phyloP scores from a whole-genome alignment of 2,888 invertebrate species.

The Apodemia hepburni region DNA sequence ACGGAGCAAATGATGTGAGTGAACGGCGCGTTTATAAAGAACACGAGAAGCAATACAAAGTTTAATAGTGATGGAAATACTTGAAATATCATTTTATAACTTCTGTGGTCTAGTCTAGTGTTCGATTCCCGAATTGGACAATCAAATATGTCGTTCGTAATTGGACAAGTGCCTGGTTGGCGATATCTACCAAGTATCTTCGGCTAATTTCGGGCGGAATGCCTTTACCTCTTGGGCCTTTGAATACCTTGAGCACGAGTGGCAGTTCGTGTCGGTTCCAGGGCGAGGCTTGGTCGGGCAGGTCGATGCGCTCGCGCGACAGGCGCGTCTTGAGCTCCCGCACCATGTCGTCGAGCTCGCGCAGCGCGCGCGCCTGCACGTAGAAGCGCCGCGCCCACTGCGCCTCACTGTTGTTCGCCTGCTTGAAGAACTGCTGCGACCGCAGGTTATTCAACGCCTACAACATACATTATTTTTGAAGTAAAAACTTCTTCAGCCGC shows the following conservation, averaged over 20 bases:
- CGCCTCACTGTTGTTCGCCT: constrained; percentile 61
- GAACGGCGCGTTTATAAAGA: too few relatives aligned
- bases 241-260: constrained; percentile 61
- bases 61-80: constrained; percentile 28
- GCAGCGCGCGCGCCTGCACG: constrained; percentile 85
- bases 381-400: constrained; percentile 86
- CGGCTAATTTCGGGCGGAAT: too few relatives aligned
- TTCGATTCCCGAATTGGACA: too few relatives aligned
- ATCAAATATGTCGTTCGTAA: too few relatives aligned
- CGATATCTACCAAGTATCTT: too few relatives aligned
- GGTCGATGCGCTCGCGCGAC: constrained; percentile 78
- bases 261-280: constrained; percentile 56
- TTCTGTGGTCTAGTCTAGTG: too few relatives aligned
- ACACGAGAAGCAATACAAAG: neutral
- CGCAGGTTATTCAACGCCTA: constrained; percentile 86
- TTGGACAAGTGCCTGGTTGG: too few relatives aligned
- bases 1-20: too few relatives aligned
- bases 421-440: constrained; percentile 77
- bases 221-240: too few relatives aligned
- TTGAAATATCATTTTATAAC: too few relatives aligned
- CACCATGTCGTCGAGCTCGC: constrained; percentile 86
- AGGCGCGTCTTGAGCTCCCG: constrained; percentile 85
- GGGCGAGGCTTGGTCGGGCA: constrained; percentile 54
- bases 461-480: too few relatives aligned
- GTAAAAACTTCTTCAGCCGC: too few relatives aligned